phyloP scores from a whole-genome alignment of 2,113 vertebrate species.

The Hipposideros armiger region DNA sequence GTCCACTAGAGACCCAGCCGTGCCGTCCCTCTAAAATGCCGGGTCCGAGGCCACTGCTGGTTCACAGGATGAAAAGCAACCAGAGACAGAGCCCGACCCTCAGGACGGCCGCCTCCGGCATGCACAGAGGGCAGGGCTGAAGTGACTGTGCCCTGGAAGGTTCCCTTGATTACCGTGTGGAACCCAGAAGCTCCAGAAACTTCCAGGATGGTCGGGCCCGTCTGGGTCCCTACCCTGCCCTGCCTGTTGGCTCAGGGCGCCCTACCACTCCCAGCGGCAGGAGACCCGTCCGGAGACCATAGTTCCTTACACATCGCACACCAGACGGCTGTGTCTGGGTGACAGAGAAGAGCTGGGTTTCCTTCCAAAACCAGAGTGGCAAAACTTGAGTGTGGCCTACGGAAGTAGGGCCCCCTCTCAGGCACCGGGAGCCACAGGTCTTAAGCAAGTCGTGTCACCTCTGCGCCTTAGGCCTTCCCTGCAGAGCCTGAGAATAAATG shows the following conservation, averaged over 20 bases:
- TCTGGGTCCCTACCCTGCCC: neutral
- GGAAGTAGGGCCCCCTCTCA: rapidly evolving
- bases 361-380: neutral
- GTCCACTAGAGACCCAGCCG: neutral
- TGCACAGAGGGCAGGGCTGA: rapidly evolving
- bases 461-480: neutral
- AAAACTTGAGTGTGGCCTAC: rapidly evolving
- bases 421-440: rapidly evolving
- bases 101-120: neutral
- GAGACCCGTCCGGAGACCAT: neutral
- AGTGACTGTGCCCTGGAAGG: rapidly evolving
- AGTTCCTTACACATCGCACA: no score
- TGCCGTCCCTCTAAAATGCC: neutral
- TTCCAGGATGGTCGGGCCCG: rapidly evolving
- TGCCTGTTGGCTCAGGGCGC: neutral
- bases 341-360: neutral
- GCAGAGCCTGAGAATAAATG: rapidly evolving
- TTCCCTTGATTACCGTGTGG: rapidly evolving
- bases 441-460: no score
- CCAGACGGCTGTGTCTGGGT: neutral
- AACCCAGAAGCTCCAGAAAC: neutral
- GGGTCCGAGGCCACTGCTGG: rapidly evolving
- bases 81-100: neutral
- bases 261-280: neutral
- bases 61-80: neutral